Conservation (phyloP, 1,140 invertebrate genomes). For the Proctacanthus coquilletti region DNA sequence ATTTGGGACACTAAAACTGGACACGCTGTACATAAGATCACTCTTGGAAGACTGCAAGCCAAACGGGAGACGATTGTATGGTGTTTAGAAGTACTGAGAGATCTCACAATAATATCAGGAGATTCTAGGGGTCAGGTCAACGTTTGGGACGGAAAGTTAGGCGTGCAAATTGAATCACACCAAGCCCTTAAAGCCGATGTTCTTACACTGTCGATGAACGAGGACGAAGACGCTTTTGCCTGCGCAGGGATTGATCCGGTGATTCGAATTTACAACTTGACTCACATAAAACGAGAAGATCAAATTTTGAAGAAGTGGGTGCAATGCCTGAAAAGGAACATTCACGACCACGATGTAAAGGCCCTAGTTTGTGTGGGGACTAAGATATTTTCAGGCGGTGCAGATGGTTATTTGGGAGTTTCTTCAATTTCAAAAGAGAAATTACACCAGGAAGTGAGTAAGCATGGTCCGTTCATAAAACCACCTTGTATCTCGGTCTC, state of each 20-base stretch:
- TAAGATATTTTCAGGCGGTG: constrained; percentile 60
- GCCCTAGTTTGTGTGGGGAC: constrained; percentile 44
- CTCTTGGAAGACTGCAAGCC: constrained; percentile 40
- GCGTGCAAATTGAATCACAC: constrained; percentile 56
- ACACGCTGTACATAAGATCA: constrained; percentile 67
- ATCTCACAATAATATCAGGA: constrained; percentile 76
- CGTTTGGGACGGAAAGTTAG: constrained; percentile 73
- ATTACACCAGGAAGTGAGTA: constrained; percentile 41
- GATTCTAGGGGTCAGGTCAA: constrained; percentile 73
- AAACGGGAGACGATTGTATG: constrained; percentile 69
- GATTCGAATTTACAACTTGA: constrained; percentile 50
- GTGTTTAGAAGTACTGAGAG: constrained; percentile 60
- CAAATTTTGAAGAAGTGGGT: constrained; percentile 48
- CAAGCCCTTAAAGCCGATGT: constrained; percentile 69
- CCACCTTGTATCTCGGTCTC: constrained; percentile 42
- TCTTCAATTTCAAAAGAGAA: constrained; percentile 39
- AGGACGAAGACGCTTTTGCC: constrained; percentile 52
- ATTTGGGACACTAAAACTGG: constrained; percentile 75
- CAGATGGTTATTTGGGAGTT: constrained; percentile 58
- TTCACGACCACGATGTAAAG: constrained; percentile 73
- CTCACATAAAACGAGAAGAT: constrained; percentile 42
- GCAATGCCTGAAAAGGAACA: constrained; percentile 54
- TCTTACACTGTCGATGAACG: constrained; percentile 50
- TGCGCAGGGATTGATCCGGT: constrained; percentile 69
- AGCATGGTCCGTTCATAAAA: constrained; percentile 50